Base-by-base conservation (phyloP, 2,888 invertebrate species). In the Sarcophaga caerulescens region DNA sequence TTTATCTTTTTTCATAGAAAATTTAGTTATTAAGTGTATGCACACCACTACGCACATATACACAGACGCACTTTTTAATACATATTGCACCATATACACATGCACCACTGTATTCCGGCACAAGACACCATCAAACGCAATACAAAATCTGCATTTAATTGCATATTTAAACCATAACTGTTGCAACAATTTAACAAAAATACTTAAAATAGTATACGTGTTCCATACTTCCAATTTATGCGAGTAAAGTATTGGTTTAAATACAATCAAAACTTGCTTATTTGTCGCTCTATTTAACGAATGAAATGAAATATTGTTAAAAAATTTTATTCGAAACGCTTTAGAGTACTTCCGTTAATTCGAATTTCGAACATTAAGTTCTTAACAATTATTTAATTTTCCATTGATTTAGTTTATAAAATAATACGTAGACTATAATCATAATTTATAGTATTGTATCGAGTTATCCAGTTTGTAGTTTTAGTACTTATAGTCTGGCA, bases 211-310 rank as follows among this genome's bases (percentile, higher is more conserved):
- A 14, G 4, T 12, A 14, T 14, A 14, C 4, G 52, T 12, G 0
- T 12, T 52, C 5, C 52, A 52, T 14, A 17, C 35, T 35, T 35
- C 10, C 8, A 35, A 35, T 8, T 35, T 8, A 52, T 14, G 17
- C 14, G 52, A 52, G 14, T 52, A 14, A 52, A 52, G 17, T 4
- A 52, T 35, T 35, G 35, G 8, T 35, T 35, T 35, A 35, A 35
- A 35, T 35, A 10, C 35, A 35, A 35, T 35, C 35, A 35, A 35
- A 35, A 35, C 2, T 35, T 47, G 0, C n/a, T 47, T 47, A 71
- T 71, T 65, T 60, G 47, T n/a, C 14, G 69, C 81, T 63, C 19
- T 57, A 52, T 23, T 44, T n/a, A 57, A 23, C 8, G 44, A 60
- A 62, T 57, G 4, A 5, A n/a, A 3, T 73, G 60, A 35, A 35